Base-by-base conservation (phyloP, 2,113 vertebrate genomes). In the Electrona antarctica region DNA sequence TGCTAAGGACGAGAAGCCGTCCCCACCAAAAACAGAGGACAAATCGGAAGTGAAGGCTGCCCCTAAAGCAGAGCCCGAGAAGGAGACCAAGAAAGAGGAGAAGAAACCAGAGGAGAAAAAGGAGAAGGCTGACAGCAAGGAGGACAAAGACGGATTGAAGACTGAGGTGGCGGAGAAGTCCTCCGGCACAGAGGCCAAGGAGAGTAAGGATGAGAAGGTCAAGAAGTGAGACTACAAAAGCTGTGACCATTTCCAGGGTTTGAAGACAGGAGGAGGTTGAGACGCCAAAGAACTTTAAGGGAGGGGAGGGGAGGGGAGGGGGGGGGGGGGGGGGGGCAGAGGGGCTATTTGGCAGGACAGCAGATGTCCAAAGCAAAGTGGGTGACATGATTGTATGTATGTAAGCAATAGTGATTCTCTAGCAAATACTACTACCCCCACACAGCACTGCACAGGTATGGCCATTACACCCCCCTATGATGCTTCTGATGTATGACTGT, bases 401-500 rank as follows among this genome's bases (percentile, higher is more conserved):
- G 85, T 82, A 87, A 91, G 92, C 88, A 92, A 92, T 92, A 92
- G 85, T 84, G 81, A 83, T 88, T 86, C 76, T 89, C 78, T 90
- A 88, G 90, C 87, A 88, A 86, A 88, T 82, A 89, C 81, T 28
- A 7, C 61, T 21, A 21, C 80, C 74, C 63, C 10, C 45, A 21
- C 21, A 21, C 21, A 21, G 21, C 86, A 77, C n/a, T n/a, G n/a
- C 76, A 71, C 72, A 76, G 12, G 74, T 87, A 89, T 74, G 88
- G 91, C 91, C 83, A 84, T 77, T 81, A 84, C 76, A 70, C 62
- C 66, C 76, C 81, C 85, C 81, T 69, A 88, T 74, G 81, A 91
- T 73, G 90, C 94, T 95, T 95, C 93, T 80, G 77, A 85, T 90
- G 80, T 94, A 92, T 60, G 92, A 95, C 86, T 84, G 92, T 91